Evolutionary conservation across 2,113 vertebrate species (phyloP).

Genomic region (Petromus typicus): DNA sequence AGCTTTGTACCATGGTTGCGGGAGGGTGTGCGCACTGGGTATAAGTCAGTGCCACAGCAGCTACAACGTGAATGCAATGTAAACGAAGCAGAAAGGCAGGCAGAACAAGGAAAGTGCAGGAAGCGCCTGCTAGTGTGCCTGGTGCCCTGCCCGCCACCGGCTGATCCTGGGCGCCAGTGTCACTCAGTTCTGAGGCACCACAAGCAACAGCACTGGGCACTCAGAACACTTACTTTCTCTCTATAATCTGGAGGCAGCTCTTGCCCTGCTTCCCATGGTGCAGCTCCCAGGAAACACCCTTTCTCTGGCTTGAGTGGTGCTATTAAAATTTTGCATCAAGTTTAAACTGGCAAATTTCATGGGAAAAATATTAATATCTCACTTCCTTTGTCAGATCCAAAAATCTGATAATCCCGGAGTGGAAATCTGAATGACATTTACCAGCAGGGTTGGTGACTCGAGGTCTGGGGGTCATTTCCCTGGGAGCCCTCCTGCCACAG

Average conservation of each 20-base stretch:
- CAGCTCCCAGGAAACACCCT: not conserved
- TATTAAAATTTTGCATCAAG: not conserved
- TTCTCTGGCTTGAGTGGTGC: not conserved
- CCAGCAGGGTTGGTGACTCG: not conserved
- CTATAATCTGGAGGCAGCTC: not conserved
- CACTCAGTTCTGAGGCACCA: not conserved
- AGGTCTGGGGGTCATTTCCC: not conserved
- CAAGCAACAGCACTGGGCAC: too few species aligned
- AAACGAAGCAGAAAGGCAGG: not conserved
- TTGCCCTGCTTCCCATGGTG: not conserved
- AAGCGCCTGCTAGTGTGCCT: not conserved
- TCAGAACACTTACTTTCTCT: not conserved
- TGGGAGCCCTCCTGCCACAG: not conserved
- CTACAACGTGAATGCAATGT: not conserved
- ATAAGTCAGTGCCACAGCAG: not conserved
- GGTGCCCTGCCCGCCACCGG: rapidly evolving
- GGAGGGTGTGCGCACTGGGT: not conserved
- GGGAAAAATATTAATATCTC: not conserved
- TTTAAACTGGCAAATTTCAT: constrained; percentile 2
- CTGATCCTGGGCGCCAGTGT: not conserved
- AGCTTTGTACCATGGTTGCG: not conserved
- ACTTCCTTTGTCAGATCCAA: not conserved
- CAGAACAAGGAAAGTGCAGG: not conserved
- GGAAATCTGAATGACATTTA: not conserved
- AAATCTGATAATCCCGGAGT: not conserved